Evolutionary conservation across 1,140 invertebrate genomes (phyloP), one percentile per base, ranked within the genome.

Genomic region (Drosophila athabasca): DNA sequence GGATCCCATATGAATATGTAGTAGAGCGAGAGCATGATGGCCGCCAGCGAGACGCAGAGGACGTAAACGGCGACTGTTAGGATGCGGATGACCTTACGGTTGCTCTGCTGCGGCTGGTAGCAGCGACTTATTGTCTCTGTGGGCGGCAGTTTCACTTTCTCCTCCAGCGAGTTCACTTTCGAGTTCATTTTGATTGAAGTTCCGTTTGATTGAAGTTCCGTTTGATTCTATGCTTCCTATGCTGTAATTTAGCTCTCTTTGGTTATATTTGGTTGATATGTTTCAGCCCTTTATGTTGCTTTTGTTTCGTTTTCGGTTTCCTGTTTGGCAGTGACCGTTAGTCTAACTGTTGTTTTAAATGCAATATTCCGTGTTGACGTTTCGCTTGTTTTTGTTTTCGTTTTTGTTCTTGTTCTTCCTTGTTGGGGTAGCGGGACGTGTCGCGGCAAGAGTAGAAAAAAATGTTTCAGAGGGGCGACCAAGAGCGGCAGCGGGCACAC

Each of bases 1-100:
- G 97, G 97, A 91, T 98, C 95, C 98, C 98, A 99, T 67, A 99
- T 94, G 91, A 99, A 97, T 67, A 98, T 96, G 93, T 99, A 99
- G 93, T 99, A 99, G 9, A 98, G 93, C 0, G 97, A 98, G 24
- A 99, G 94, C 91, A 99, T 96, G 71, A 99, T 98, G 5, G 98
- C 98, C 0, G 97, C 98, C 67, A 98, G 93, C 11, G 98, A 99
- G 62, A 99, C 98, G 74, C 97, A 97, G 85, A 99, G 95, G 53
- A 99, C 95, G 92, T 99, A 99, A 7, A 97, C 97, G 66, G 99
- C 94, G 35, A 99, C 98, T 1, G 98, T 99, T 62, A 99, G 93
- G 54, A 99, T 96, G n/a, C 98, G 94, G 39, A 99, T 93, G 77
- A 96, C 93, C 92, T 98, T 98, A 91, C 96, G 96, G 89, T 97